A percentile compares a stretch with the other conserved stretches of the same genome.
Conservation (phyloP, 2,797 vertebrate genomes). For the Acestrorhynchus altus region DNA sequence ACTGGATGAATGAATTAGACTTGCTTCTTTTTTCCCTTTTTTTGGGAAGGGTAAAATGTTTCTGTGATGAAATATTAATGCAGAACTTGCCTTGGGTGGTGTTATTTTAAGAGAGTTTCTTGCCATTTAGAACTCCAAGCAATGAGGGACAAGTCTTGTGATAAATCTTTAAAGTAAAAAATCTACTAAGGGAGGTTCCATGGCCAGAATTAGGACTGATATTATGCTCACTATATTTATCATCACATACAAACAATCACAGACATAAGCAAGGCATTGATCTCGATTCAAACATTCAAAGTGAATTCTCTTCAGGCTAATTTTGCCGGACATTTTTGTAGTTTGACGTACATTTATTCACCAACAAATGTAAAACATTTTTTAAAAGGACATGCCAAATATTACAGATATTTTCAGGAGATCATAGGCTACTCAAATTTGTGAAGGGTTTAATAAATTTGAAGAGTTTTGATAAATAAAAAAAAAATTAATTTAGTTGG, state of each 20-base stretch:
- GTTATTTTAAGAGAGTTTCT: slow-evolving; percentile 75
- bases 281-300: too few species aligned
- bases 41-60: slow-evolving; percentile 63
- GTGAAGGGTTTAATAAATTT: neutral
- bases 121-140: slow-evolving; percentile 60
- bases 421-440: too few species aligned
- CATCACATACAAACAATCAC: too few species aligned
- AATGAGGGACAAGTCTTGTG: slow-evolving; percentile 15
- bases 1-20: slow-evolving; percentile 75
- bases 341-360: too few species aligned
- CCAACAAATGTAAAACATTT: too few species aligned
- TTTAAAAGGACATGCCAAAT: too few species aligned
- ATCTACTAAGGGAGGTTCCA: neutral
- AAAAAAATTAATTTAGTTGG: too few species aligned
- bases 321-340: too few species aligned
- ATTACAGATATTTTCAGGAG: too few species aligned
- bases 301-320: too few species aligned
- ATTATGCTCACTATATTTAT: neutral
- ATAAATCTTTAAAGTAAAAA: slow-evolving; percentile 27
- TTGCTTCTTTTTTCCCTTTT: slow-evolving; percentile 67
- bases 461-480: too few species aligned
- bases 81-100: slow-evolving; percentile 74
- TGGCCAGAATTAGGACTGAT: neutral
- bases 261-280: too few species aligned
- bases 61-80: slow-evolving; percentile 80